These are phyloP conservation scores for Scaptomyza tumidula DNA, from an alignment of 2,888 invertebrate species.

Conservation along the genomic window DNA sequence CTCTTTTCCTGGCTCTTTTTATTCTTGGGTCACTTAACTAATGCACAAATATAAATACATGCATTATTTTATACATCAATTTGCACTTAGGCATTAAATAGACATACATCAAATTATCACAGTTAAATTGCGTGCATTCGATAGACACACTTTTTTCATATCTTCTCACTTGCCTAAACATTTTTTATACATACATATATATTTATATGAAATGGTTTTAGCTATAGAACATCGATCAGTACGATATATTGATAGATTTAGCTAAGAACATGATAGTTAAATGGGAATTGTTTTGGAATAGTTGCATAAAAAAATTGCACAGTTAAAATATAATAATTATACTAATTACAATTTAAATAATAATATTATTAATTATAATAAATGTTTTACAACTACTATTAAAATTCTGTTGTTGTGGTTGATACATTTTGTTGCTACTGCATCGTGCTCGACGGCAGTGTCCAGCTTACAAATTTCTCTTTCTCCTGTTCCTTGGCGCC, in stretches of 20 bases:
- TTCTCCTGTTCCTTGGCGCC: conserved; percentile 69
- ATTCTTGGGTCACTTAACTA: conserved; percentile 39
- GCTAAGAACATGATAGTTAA: conserved; percentile 51
- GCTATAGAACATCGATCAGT: conserved; percentile 35
- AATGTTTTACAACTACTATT: conserved; percentile 43
- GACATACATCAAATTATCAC: conserved; percentile 74
- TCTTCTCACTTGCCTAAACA: conserved; percentile 30
- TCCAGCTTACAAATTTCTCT: conserved; percentile 81
- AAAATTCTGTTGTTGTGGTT: conserved; percentile 7
- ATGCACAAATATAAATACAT: conserved; percentile 57
- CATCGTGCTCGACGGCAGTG: conserved; percentile 61
- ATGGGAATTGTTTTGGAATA: conserved; percentile 73
- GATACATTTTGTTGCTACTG: conserved; percentile 37
- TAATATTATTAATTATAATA: conserved; percentile 40
- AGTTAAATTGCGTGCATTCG: conserved; percentile 78
- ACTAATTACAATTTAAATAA: conserved; percentile 30
- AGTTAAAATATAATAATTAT: conserved; percentile 41
- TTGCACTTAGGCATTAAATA: conserved; percentile 66
- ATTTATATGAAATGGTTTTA: conserved; percentile 46
- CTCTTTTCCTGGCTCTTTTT: not conserved
- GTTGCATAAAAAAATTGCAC: conserved; percentile 71
- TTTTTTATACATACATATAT: conserved; percentile 28
- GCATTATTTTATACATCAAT: conserved; percentile 55
- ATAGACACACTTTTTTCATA: conserved; percentile 52
- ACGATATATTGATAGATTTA: conserved; percentile 28